phyloP scores from a whole-genome alignment of 2,888 invertebrate genomes.

The Agapostemon virescens region DNA sequence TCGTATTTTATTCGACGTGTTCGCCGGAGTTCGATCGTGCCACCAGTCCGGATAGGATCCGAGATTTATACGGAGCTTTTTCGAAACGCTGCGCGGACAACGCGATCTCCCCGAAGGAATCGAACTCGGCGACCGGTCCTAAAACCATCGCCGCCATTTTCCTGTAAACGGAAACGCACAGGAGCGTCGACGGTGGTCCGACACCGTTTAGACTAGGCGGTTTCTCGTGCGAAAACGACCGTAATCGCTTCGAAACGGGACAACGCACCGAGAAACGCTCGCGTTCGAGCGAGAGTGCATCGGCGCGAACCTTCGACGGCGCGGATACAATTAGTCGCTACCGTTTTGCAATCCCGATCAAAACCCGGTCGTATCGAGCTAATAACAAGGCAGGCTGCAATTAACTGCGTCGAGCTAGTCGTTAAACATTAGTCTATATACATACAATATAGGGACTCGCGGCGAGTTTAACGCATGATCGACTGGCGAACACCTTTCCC shows the following conservation, averaged over 20 bases:
- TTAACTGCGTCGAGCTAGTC: conserved; percentile 45
- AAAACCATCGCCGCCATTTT: background rate
- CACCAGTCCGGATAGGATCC: background rate
- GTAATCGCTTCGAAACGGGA: background rate
- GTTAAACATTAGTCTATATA: conserved; percentile 57
- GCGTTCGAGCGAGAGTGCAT: background rate
- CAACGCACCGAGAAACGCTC: background rate
- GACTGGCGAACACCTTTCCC: conserved; percentile 16
- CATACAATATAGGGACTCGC: conserved; percentile 43
- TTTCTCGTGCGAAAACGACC: conserved; percentile 17
- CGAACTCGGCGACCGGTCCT: background rate
- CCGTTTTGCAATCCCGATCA: conserved; percentile 53
- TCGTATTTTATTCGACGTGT: conserved; percentile 38
- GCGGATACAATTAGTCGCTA: conserved; percentile 51
- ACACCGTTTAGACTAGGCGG: background rate
- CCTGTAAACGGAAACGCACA: no score
- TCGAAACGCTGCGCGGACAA: conserved; percentile 10
- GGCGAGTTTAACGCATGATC: conserved; percentile 39
- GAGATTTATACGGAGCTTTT: conserved; percentile 25
- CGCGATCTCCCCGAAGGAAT: conserved; percentile 22
- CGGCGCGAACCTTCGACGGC: conserved; percentile 14
- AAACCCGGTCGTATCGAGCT: conserved; percentile 48
- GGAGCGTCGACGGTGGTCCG: background rate
- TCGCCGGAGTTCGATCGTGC: conserved; percentile 44
- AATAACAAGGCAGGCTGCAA: conserved; percentile 60